Conservation (phyloP, 2,797 vertebrate genomes). For the Hoplostethus atlanticus region DNA sequence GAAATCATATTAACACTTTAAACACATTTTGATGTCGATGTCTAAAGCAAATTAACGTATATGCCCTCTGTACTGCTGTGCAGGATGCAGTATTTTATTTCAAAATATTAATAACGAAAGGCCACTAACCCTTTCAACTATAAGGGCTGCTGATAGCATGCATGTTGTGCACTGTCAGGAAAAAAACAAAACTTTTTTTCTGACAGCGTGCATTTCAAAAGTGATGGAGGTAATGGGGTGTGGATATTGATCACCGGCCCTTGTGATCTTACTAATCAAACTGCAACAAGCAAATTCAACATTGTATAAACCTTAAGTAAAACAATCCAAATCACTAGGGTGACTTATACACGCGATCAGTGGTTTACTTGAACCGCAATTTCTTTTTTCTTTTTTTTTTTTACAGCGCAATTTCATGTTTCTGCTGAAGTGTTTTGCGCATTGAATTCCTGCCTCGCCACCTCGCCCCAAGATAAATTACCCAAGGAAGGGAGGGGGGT, state of each 20-base stretch:
- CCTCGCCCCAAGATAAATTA: constrained; percentile 50
- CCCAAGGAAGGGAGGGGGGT: constrained; percentile 15
- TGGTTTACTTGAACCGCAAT: not conserved
- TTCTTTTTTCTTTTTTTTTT: constrained; percentile 6
- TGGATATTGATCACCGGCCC: not conserved
- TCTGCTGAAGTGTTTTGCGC: constrained; percentile 13
- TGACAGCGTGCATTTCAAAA: not conserved
- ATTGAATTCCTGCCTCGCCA: constrained; percentile 15
- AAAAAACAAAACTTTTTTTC: constrained; percentile 11
- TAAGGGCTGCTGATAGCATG: constrained; percentile 3
- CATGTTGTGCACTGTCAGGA: constrained; percentile 10
- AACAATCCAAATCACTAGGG: not conserved
- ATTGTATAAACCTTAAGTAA: not conserved
- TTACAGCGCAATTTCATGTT: constrained; percentile 32
- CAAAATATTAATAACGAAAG: constrained; percentile 16
- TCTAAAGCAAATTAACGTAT: constrained; percentile 42
- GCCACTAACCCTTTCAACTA: not conserved
- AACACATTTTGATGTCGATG: constrained; percentile 11
- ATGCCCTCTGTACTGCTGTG: constrained; percentile 19
- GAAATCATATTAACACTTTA: constrained; percentile 67
- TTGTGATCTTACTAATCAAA: constrained; percentile 18
- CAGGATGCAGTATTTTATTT: constrained; percentile 32
- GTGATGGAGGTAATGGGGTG: not conserved
- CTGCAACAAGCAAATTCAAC: not conserved
- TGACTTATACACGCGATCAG: constrained; percentile 2